A percentile compares a stretch with the other conserved stretches of the same genome.
Conservation (phyloP, 2,113 vertebrate genomes). For the Natator depressus region DNA sequence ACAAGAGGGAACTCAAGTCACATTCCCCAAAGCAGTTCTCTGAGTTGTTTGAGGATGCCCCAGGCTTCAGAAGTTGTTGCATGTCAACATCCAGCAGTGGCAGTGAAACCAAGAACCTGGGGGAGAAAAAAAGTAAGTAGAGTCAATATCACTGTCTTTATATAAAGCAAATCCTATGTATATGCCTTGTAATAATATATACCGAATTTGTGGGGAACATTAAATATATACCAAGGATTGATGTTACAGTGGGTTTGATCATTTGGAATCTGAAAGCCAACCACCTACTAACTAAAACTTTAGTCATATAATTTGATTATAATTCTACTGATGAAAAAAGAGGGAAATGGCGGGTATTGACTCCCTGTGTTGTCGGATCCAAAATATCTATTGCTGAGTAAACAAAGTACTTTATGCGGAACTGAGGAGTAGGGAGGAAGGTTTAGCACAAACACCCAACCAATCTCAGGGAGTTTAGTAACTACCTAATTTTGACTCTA, state of each 20-base stretch:
- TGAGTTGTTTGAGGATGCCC: neutral
- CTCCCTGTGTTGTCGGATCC: neutral
- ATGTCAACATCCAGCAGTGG: neutral
- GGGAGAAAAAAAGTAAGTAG: neutral
- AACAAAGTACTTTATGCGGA: neutral
- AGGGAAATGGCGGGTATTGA: rapidly evolving
- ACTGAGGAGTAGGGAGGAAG: neutral
- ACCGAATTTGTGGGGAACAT: neutral
- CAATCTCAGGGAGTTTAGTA: neutral
- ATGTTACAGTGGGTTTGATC: neutral
- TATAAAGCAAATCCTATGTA: rapidly evolving
- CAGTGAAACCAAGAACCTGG: constrained; percentile 35
- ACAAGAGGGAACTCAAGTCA: constrained; percentile 76
- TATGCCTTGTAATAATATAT: neutral
- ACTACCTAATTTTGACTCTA: neutral
- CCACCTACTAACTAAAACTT: neutral
- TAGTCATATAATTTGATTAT: neutral
- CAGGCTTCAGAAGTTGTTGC: neutral
- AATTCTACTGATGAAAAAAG: neutral
- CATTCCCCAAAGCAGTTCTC: constrained; percentile 40
- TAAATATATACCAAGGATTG: rapidly evolving
- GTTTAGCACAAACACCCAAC: neutral
- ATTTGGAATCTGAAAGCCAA: rapidly evolving
- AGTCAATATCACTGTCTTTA: neutral
- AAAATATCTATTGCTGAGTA: neutral